These are phyloP conservation scores for Trachemys scripta DNA, from an alignment of 2,113 vertebrate species.

Conservation along the genomic window DNA sequence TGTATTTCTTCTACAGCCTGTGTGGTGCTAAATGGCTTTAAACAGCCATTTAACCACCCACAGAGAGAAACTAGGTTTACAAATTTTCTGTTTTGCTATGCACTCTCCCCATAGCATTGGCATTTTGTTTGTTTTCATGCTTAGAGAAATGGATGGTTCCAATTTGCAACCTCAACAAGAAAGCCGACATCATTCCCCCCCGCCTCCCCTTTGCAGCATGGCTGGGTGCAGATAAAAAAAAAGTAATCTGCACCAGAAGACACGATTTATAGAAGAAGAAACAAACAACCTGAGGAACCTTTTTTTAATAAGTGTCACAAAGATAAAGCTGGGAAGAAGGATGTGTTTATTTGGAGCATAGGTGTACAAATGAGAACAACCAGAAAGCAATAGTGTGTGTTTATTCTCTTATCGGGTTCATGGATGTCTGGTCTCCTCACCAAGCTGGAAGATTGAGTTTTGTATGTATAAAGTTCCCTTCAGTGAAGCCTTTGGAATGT, in stretches of 20 bases:
- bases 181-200: conserved; percentile 20
- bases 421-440: background rate
- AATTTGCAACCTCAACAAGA: conserved; percentile 60
- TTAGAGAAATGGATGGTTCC: conserved; percentile 68
- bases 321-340: conserved; percentile 6
- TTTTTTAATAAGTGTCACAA: conserved; percentile 22
- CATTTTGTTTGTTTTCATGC: conserved; percentile 62
- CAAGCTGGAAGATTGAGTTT: background rate
- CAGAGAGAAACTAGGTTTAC: conserved; percentile 65
- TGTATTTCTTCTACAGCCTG: conserved; percentile 4
- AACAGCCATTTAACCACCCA: conserved; percentile 69
- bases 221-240: conserved; percentile 55
- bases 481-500: background rate
- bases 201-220: conserved; percentile 22
- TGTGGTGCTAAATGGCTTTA: conserved; percentile 64
- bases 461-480: no score
- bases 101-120: conserved; percentile 45
- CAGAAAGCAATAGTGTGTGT: background rate
- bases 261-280: conserved; percentile 2
- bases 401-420: background rate
- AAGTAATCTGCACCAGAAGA: conserved; percentile 23
- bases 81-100: conserved; percentile 55
- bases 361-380: conserved; percentile 40
- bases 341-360: conserved; percentile 4
- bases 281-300: background rate